Evolutionary conservation across 1,140 invertebrate genomes (phyloP).

Genomic region (Calycopis cecrops): DNA sequence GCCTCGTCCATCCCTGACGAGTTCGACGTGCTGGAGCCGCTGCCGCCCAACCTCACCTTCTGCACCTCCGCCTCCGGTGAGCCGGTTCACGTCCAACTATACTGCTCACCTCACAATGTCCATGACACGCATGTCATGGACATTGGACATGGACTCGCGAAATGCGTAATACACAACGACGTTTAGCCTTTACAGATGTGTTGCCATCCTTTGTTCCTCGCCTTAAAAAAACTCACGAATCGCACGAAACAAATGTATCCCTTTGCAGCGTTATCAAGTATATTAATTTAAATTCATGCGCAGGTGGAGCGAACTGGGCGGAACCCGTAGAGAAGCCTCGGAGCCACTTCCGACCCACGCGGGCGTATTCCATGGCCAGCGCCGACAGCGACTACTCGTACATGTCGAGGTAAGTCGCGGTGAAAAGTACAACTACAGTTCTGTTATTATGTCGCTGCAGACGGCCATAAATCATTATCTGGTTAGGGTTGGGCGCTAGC

Average conservation of each 20-base stretch:
- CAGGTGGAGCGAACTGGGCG: conserved; percentile 62
- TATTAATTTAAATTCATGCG: background rate
- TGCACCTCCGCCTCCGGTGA: conserved; percentile 61
- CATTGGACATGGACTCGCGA: no score
- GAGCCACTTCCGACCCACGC: conserved; percentile 30
- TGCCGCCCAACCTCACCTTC: conserved; percentile 75
- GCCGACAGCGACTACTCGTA: conserved; percentile 65
- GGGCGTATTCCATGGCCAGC: conserved; percentile 51
- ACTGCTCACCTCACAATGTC: no score
- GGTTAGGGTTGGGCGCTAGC: no score
- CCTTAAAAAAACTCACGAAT: no score
- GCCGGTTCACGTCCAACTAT: background rate
- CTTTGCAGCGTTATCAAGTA: no score
- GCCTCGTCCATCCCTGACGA: conserved; percentile 65
- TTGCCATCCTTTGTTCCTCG: conserved; percentile 11
- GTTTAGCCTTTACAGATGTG: no score
- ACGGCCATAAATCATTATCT: no score
- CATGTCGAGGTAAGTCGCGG: conserved; percentile 56
- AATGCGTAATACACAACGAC: no score
- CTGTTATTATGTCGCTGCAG: no score
- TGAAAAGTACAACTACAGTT: no score
- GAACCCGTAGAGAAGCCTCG: conserved; percentile 47
- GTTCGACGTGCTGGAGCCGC: conserved; percentile 47
- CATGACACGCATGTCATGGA: no score
- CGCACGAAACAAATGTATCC: no score